phyloP scores from a whole-genome alignment of 1,140 invertebrate genomes.

The Cepaea nemoralis region DNA sequence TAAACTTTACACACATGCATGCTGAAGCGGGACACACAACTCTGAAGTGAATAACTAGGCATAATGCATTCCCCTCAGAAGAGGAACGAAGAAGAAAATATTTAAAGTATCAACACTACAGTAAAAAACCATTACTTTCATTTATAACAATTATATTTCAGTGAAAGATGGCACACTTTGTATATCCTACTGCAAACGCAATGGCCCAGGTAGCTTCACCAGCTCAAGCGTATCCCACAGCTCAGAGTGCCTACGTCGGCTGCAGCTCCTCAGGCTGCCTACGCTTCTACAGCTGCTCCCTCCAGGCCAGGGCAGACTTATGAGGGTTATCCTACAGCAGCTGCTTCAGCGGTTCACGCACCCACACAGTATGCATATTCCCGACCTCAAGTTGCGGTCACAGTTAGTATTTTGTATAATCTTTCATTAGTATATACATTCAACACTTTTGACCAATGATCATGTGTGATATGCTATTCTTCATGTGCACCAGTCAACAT shows the following conservation, averaged over 20 bases:
- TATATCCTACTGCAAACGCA: constrained; percentile 64
- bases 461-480: too few species aligned
- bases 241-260: constrained; percentile 83
- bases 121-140: too few species aligned
- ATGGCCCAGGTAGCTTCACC: constrained; percentile 60
- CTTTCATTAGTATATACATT: too few species aligned
- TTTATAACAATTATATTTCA: not conserved
- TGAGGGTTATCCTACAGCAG: constrained; percentile 67
- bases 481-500: too few species aligned
- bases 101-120: too few species aligned
- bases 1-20: too few species aligned
- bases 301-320: constrained; percentile 66
- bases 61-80: too few species aligned
- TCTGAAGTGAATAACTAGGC: too few species aligned
- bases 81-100: too few species aligned
- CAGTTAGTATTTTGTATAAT: constrained; percentile 51
- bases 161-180: constrained; percentile 63
- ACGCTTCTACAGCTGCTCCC: constrained; percentile 63
- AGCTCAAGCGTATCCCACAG: constrained; percentile 77
- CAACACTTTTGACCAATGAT: too few species aligned
- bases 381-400: constrained; percentile 68
- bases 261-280: constrained; percentile 74
- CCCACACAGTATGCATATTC: constrained; percentile 68
- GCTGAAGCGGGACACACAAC: too few species aligned
- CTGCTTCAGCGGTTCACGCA: constrained; percentile 54